phyloP scores from a whole-genome alignment of 2,888 invertebrate species.

The Tipula vernalis region DNA sequence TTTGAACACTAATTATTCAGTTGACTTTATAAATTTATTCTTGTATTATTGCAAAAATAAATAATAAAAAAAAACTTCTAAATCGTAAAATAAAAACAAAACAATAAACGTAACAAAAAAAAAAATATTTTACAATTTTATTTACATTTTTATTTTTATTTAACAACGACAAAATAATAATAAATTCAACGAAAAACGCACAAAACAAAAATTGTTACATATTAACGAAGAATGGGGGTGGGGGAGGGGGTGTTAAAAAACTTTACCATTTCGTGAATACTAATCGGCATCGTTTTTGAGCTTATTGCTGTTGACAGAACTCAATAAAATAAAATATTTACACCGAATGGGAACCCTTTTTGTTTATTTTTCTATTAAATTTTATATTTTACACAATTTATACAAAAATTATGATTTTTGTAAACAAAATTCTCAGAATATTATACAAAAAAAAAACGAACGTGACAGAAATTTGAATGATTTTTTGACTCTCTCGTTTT shows the following conservation, averaged over 20 bases:
- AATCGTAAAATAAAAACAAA: background rate
- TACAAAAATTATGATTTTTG: background rate
- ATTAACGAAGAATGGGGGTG: background rate
- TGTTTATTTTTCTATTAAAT: background rate
- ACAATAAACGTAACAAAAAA: background rate
- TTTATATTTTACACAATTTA: background rate
- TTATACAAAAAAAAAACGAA: background rate
- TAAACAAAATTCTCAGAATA: background rate
- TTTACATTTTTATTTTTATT: background rate
- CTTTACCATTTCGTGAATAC: background rate
- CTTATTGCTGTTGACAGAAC: slow-evolving; percentile 4
- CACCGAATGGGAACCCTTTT: background rate
- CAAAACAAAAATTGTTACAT: background rate
- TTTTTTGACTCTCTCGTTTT: background rate
- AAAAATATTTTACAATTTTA: background rate
- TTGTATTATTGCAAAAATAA: background rate
- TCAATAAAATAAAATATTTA: background rate
- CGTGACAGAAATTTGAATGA: background rate
- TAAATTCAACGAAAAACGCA: background rate
- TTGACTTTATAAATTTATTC: background rate
- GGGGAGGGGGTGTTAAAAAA: background rate
- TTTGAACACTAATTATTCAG: background rate
- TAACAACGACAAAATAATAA: background rate
- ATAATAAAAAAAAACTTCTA: background rate
- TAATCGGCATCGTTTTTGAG: background rate